phyloP scores from a whole-genome alignment of 2,113 vertebrate species.

The Tetrax tetrax region DNA sequence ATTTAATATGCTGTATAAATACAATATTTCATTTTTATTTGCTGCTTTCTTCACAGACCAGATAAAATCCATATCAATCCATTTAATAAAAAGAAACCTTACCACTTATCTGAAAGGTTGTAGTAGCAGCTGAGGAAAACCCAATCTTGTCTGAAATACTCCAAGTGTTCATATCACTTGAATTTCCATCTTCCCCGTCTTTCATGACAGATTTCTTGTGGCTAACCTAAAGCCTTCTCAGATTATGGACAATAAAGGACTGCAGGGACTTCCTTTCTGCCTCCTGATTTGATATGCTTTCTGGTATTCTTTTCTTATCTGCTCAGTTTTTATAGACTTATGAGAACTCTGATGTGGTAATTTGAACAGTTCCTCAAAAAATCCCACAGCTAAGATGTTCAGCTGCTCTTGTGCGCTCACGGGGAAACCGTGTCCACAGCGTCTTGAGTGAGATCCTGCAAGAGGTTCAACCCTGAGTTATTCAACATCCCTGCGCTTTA shows the following conservation, averaged over 20 bases:
- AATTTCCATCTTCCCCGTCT: constrained; percentile 12
- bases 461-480: not conserved
- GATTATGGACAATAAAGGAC: not conserved
- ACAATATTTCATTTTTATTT: not conserved
- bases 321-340: constrained; percentile 54
- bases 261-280: constrained; percentile 1
- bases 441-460: not conserved
- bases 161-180: not conserved
- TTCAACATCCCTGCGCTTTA: not conserved
- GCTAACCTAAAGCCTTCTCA: constrained; percentile 7
- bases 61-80: not conserved
- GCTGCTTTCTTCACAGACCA: not conserved
- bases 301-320: constrained; percentile 60
- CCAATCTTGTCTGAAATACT: constrained; percentile 24
- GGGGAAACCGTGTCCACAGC: not conserved
- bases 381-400: not conserved
- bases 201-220: constrained; percentile 54
- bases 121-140: constrained; percentile 43
- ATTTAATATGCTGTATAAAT: not conserved
- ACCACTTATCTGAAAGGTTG: constrained; percentile 74
- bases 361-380: constrained; percentile 64
- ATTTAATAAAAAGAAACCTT: constrained; percentile 44
- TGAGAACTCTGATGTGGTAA: constrained; percentile 47
- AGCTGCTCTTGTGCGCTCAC: not conserved
- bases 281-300: not conserved